Conservation (phyloP, 2,113 vertebrate species). For the Podiceps cristatus region DNA sequence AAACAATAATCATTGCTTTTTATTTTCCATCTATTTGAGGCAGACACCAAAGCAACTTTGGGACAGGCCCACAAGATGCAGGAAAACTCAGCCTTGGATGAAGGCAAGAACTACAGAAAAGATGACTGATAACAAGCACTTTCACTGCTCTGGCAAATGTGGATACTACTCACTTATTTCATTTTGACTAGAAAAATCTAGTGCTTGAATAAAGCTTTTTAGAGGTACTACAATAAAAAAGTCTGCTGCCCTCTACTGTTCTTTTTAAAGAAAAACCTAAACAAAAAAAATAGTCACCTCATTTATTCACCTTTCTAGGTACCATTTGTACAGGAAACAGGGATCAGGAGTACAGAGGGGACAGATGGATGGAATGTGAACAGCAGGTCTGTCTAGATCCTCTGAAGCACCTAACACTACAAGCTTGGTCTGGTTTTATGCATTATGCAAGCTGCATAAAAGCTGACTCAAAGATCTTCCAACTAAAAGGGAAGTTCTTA, state of each 20-base stretch:
- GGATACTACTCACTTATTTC: not conserved
- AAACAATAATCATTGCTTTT: not conserved
- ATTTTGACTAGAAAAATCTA: not conserved
- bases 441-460: not conserved
- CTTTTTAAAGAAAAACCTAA: not conserved
- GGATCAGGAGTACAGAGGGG: not conserved
- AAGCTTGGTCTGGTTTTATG: not conserved
- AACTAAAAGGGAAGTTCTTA: not conserved
- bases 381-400: not conserved
- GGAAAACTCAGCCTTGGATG: not conserved
- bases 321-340: not conserved
- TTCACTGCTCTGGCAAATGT: not conserved
- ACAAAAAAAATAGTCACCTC: not conserved
- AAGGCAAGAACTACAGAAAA: not conserved
- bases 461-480: not conserved
- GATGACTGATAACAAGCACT: not conserved
- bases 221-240: not conserved
- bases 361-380: not conserved
- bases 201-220: not conserved
- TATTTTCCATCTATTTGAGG: not conserved
- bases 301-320: not conserved
- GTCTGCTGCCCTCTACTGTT: conserved; percentile 16
- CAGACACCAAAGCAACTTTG: not conserved
- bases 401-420: not conserved
- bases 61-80: not conserved